Percentiles rank a stretch among this genome's conserved stretches.
Evolutionary conservation across 1,140 invertebrate species (phyloP).

Genomic region (Monochamus saltuarius): DNA sequence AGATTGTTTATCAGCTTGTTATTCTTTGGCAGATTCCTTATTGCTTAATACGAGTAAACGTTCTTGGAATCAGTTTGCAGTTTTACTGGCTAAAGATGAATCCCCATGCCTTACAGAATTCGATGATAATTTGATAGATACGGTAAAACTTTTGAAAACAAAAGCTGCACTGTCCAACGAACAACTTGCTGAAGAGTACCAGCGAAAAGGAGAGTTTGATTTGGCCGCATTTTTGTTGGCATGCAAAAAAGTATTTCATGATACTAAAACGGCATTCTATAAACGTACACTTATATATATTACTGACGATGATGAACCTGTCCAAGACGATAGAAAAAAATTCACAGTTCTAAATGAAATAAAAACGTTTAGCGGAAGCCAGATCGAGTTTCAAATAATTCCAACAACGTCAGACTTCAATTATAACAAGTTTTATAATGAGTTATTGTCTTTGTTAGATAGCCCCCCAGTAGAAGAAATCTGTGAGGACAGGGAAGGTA

Average conservation of each 20-base stretch:
- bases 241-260: conserved; percentile 38
- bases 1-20: conserved; percentile 15
- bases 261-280: conserved; percentile 33
- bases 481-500: conserved; percentile 31
- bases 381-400: conserved; percentile 36
- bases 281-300: conserved; percentile 36
- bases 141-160: conserved; percentile 32
- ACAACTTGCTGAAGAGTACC: conserved; percentile 27
- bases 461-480: conserved; percentile 25
- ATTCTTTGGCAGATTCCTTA: conserved; percentile 8
- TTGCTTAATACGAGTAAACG: conserved; percentile 14
- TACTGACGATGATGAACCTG: conserved; percentile 39
- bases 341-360: conserved; percentile 39
- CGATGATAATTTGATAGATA: conserved; percentile 32
- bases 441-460: conserved; percentile 30
- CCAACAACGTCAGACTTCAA: conserved; percentile 34
- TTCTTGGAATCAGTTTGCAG: conserved; percentile 28
- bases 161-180: conserved; percentile 19
- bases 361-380: conserved; percentile 36
- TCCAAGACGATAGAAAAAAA: conserved; percentile 25
- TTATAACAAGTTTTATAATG: conserved; percentile 37
- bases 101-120: conserved; percentile 25
- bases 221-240: conserved; percentile 35
- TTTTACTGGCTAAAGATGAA: conserved; percentile 22
- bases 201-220: conserved; percentile 32